Evolutionary conservation across 2,797 vertebrate genomes (phyloP), one percentile per base, ranked within the genome.

Genomic region (Amniataba percoides): DNA sequence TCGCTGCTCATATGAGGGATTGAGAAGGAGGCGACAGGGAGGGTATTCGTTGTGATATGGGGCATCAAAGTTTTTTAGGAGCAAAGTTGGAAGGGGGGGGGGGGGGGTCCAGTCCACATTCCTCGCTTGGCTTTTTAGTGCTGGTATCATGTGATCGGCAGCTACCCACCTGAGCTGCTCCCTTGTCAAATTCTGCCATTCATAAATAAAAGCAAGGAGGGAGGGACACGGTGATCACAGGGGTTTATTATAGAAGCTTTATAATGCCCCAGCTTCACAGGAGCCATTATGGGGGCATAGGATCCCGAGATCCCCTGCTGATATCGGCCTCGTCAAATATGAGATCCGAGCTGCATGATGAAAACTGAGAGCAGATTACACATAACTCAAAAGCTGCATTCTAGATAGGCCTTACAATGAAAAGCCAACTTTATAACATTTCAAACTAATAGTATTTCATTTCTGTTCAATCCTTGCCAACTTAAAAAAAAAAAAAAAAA

Each of bases 11-110:
- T 85, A 88, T 85, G 74, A 85, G 85, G 74, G 65, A 63, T 45
- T 43, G 53, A 51, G 72, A 48, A 78, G 84, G 86, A 87, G 80
- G 78, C 84, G 64, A 66, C 87, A 85, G 89, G 88, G 92, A 77
- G 87, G 31, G 89, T 87, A 88, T 95, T 96, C 92, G 95, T 95
- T 96, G 96, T 96, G 95, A 96, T 96, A 94, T 92, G 88, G 94
- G 88, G 94, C 96, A 97, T 98, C 97, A 98, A 98, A 97, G 96
- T 78, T 82, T 91, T 71, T 78, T 81, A 36, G 65, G 27, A 36
- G 48, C 12, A 25, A 67, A 55, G 71, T 25, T 63, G 34, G 51
- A 25, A 48, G 51, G 71, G 71, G 27, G 78, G 51, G 25, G 46
- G 51, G 71, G 71, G 80, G 77, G 39, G 76, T 80, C 74, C 82